phyloP scores from a whole-genome alignment of 2,797 vertebrate species.

The Astyanax mexicanus region DNA sequence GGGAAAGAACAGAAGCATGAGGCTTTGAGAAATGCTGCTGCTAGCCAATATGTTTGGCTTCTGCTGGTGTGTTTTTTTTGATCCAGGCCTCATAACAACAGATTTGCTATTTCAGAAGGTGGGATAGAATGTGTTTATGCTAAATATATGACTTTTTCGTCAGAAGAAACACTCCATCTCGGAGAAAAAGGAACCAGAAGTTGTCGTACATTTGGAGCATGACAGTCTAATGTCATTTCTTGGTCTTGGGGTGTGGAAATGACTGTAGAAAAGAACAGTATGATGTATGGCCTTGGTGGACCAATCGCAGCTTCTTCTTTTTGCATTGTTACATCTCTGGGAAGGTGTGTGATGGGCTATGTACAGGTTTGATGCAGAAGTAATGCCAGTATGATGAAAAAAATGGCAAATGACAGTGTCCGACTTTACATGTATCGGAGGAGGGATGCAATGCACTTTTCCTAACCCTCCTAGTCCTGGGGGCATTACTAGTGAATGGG shows the following conservation, averaged over 20 bases:
- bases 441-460: too few species aligned
- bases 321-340: too few species aligned
- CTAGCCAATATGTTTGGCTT: conserved; percentile 6
- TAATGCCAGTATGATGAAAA: too few species aligned
- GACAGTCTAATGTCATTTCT: neutral
- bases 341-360: too few species aligned
- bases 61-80: conserved; percentile 8
- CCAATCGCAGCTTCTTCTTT: too few species aligned
- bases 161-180: neutral
- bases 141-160: neutral
- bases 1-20: conserved; percentile 19
- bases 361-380: too few species aligned
- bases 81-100: conserved; percentile 13
- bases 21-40: conserved; percentile 5
- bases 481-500: too few species aligned
- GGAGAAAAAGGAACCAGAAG: neutral
- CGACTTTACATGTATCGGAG: too few species aligned
- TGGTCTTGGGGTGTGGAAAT: neutral
- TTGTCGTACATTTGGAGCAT: neutral
- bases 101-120: conserved; percentile 9
- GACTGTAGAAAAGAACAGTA: too few species aligned
- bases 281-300: too few species aligned
- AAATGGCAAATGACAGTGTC: too few species aligned
- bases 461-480: too few species aligned
- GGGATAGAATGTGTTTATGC: neutral